phyloP scores from a whole-genome alignment of 2,888 invertebrate species.

The Nesidiocoris tenuis region DNA sequence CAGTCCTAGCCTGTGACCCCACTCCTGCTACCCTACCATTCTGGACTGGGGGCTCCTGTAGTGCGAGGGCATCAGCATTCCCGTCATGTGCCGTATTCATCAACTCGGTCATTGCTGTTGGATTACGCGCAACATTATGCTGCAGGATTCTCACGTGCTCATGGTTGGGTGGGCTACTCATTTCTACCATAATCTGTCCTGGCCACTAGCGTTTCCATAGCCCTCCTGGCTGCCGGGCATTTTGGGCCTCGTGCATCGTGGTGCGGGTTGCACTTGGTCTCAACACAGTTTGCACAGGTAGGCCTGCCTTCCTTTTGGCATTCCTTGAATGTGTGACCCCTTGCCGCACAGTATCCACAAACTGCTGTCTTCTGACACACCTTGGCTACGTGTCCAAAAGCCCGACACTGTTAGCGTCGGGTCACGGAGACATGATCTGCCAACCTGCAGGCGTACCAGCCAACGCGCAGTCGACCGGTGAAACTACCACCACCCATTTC shows the following conservation, averaged over 20 bases:
- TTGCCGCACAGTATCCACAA: neutral
- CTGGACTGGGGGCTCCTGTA: neutral
- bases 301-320: neutral
- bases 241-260: neutral
- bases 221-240: neutral
- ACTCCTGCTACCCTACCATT: neutral
- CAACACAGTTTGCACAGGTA: neutral
- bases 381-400: neutral
- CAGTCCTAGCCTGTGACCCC: neutral
- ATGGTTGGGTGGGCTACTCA: too few species aligned
- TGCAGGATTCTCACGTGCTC: neutral
- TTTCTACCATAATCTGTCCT: neutral
- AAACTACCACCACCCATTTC: too few species aligned
- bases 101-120: neutral
- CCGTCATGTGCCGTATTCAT: neutral
- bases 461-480: too few species aligned
- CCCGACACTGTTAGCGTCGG: slow-evolving; percentile 5
- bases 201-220: neutral
- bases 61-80: neutral
- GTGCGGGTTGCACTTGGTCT: neutral
- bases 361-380: neutral
- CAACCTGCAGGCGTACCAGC: neutral
- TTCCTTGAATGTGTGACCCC: neutral
- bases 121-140: slow-evolving; percentile 4
- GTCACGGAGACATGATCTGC: neutral